These are phyloP conservation scores for Eulemur rufifrons DNA, from an alignment of 2,113 vertebrate genomes.

Conservation along the genomic window DNA sequence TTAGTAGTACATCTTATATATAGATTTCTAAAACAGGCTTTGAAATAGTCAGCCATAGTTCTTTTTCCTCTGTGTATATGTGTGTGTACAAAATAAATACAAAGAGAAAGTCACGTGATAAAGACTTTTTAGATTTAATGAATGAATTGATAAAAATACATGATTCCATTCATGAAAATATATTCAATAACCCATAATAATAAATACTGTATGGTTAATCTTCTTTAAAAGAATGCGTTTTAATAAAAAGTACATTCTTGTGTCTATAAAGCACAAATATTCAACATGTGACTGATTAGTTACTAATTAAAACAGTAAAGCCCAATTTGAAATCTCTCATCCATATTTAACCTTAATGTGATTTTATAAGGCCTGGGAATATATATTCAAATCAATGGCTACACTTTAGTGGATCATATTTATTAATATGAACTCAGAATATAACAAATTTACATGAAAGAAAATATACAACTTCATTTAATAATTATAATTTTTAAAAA, in stretches of 20 bases:
- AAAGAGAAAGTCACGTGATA: background rate
- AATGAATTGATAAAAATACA: background rate
- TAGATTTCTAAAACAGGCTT: background rate
- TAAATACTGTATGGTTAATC: background rate
- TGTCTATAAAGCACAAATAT: background rate
- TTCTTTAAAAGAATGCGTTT: background rate
- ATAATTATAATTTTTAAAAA: background rate
- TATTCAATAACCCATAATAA: background rate
- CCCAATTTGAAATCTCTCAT: background rate
- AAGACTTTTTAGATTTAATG: background rate
- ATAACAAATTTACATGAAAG: background rate
- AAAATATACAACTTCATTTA: background rate
- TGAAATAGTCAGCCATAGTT: background rate
- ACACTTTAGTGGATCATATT: background rate
- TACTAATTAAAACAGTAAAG: background rate
- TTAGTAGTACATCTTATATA: background rate
- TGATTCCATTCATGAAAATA: background rate
- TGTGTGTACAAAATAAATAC: background rate
- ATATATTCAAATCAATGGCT: background rate
- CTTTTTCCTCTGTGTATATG: background rate
- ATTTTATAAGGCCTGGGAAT: background rate
- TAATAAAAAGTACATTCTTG: background rate
- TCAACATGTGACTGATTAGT: background rate
- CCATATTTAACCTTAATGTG: background rate
- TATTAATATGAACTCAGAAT: background rate